Evolutionary conservation across 92 coral and sea anemone species (phyloP), one percentile per base, ranked within the genome.

Genomic region (Siderastrea radians): DNA sequence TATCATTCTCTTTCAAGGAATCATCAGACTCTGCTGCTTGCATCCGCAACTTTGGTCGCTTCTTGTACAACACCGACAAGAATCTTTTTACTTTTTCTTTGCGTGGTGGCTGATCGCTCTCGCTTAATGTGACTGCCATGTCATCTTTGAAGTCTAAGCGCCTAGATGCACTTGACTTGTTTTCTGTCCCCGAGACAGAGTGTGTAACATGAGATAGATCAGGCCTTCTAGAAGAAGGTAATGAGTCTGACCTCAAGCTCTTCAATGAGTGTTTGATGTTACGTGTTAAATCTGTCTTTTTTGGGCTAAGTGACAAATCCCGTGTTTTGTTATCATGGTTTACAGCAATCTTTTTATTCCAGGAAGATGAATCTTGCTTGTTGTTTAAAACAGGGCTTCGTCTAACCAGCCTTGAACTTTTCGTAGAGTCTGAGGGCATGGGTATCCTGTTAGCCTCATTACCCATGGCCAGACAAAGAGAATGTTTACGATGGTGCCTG

Each of bases 131-230:
- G 47, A 92, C 85, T 2, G 93, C 92, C 94, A 95, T 91, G 80
- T 95, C 98, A 74, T 95, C 98, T 80, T 93, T 90, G 65, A 95
- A 95, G 26, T 91, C 90, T 5, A 92, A 85, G 11, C 91, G 87
- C 38, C 94, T 78, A 6, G 87, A 93, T 9, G 82, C 64, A 19
- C 64, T 53, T 7, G 43, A 44, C 43, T 19, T 74, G 51, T 50
- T 64, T 60, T 69, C 38, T 43, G 46, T 69, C 70, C 68, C 84
- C 8, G 61, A 51, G 77, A 26, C 55, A 3, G 80, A 17, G 14
- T 13, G 72, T 19, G 50, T 48, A 3, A 45, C 64, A 60, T 3
- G 60, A 9, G 72, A 49, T 7, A 84, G 54, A 50, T 84, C 65
- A 6, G 80, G 62, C 63, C 54, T 84, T 53, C 49, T 49, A 26